Evolutionary conservation across 2,797 vertebrate species (phyloP), one percentile per base, ranked within the genome.

Genomic region (Lagorchestes hirsutus): DNA sequence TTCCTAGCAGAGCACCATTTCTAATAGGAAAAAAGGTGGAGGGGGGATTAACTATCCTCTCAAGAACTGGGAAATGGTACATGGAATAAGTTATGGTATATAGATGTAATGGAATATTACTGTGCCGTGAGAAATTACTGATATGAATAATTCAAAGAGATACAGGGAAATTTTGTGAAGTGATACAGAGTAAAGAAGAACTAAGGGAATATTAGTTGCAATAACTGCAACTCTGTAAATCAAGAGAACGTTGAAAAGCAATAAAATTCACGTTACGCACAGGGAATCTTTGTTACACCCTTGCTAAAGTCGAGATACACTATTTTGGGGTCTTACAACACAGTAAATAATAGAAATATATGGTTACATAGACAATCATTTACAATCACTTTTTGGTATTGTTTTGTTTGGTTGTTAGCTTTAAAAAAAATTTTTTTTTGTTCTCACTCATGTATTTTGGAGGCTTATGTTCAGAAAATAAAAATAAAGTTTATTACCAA

Each of bases 71-170:
- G 74, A 40, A 87, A 50, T 87, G 74, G 74, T 87, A 8, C 6
- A 52, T 52, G 27, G 9, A 87, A 87, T 87, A 50, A 50, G 18
- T 87, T 27, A 87, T 87, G 40, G 74, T 34, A 87, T 46, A 87
- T 87, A 40, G 74, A 50, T 12, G 40, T 50, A 87, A 87, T 87
- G 74, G 74, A 50, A 87, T 87, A 87, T 87, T 87, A 50, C 74
- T 87, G 40, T 50, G 74, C 24, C 3, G 11, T 87, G 50, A 87
- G 74, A 87, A 87, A 87, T 87, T 87, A 87, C 40, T 9, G 27
- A 87, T 87, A 87, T 87, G 74, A 87, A 87, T 87, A 87, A 87
- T 87, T 87, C 74, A 87, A 27, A 87, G 74, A 87, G 24, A 50
- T 87, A 87, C 40, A 87, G 40, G 22, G 40, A 87, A 87, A 87